Evolutionary conservation across 2,888 invertebrate species (phyloP).

Genomic region (Listrodromus nycthemerus): DNA sequence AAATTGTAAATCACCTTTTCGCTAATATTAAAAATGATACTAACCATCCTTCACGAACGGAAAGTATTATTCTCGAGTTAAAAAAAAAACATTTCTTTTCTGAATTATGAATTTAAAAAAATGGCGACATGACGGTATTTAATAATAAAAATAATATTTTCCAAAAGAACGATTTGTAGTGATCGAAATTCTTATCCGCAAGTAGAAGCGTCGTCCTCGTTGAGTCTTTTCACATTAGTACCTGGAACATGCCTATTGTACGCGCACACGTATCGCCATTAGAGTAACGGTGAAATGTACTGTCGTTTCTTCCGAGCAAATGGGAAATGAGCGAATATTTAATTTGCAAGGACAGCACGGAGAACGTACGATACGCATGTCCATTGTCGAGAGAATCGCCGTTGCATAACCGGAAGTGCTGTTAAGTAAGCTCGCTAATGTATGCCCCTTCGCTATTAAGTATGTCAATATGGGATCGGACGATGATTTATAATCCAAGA

Average conservation of each 20-base stretch:
- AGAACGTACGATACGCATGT: conserved; percentile 17
- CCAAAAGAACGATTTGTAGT: too few relatives aligned
- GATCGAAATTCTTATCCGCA: too few relatives aligned
- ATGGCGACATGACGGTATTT: too few relatives aligned
- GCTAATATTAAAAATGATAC: too few relatives aligned
- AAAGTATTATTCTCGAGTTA: too few relatives aligned
- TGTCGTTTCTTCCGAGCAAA: neutral
- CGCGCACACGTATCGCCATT: neutral
- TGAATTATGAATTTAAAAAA: too few relatives aligned
- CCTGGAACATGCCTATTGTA: neutral
- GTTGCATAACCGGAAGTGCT: conserved; percentile 62
- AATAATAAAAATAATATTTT: too few relatives aligned
- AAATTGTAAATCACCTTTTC: too few relatives aligned
- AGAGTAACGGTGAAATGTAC: neutral
- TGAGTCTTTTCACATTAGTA: neutral
- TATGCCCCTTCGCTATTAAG: conserved; percentile 33
- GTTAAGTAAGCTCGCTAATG: conserved; percentile 48
- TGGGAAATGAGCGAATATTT: conserved; percentile 17
- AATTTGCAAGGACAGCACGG: neutral
- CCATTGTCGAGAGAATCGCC: conserved; percentile 21
- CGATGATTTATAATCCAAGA: conserved; percentile 6
- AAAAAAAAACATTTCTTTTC: too few relatives aligned
- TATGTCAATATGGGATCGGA: conserved; percentile 4
- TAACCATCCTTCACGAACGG: too few relatives aligned
- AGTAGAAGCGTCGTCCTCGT: neutral